Percentiles rank a stretch among this genome's conserved stretches.
Evolutionary conservation across 2,888 invertebrate species (phyloP).

Genomic region (Pachliopta kotzebuea): DNA sequence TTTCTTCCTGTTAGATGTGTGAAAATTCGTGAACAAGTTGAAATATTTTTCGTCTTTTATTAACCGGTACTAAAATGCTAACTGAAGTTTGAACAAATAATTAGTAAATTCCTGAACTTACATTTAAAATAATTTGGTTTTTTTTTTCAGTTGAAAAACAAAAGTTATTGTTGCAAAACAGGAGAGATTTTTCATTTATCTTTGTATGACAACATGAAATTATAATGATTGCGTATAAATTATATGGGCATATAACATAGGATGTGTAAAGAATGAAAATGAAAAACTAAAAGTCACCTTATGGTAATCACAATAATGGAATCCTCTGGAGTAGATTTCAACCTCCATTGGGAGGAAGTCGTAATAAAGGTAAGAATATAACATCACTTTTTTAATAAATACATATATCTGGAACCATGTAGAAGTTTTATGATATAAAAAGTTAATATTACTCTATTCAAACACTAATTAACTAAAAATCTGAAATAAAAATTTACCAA

Average conservation of each 20-base stretch:
- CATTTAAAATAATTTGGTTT: background rate
- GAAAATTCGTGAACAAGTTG: slow-evolving; percentile 37
- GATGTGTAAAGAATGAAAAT: slow-evolving; percentile 19
- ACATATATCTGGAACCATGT: no score
- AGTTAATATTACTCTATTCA: no score
- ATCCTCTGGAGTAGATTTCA: slow-evolving; percentile 55
- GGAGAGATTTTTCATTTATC: background rate
- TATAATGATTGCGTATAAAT: slow-evolving; percentile 15
- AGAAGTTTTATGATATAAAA: no score
- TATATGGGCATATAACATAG: slow-evolving; percentile 24
- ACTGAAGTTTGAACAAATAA: background rate
- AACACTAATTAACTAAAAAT: no score
- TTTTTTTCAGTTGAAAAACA: slow-evolving; percentile 3
- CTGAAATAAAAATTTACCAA: no score
- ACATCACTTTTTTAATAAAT: no score
- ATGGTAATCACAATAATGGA: slow-evolving; percentile 38
- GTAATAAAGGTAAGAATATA: slow-evolving; percentile 56
- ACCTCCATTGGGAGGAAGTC: slow-evolving; percentile 72
- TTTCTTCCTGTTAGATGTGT: slow-evolving; percentile 44
- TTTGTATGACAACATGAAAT: slow-evolving; percentile 1
- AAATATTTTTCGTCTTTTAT: slow-evolving; percentile 13
- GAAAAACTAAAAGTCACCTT: slow-evolving; percentile 30
- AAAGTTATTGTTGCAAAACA: background rate
- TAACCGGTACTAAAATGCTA: background rate
- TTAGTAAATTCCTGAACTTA: background rate